phyloP scores from a whole-genome alignment of 2,113 vertebrate genomes.

The Callionymus lyra region DNA sequence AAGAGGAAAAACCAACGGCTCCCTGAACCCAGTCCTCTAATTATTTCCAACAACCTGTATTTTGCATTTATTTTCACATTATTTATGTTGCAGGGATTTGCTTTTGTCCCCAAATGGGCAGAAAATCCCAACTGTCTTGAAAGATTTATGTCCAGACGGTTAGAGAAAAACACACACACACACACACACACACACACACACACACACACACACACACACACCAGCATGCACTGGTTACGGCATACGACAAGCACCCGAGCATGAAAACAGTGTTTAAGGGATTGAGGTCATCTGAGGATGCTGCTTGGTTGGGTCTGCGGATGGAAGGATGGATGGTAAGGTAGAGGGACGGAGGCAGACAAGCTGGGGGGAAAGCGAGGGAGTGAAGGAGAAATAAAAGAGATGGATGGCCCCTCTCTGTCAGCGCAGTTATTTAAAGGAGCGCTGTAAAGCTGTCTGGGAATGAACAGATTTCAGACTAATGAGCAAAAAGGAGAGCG shows the following conservation, averaged over 20 bases:
- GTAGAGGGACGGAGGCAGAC: conserved; percentile 5
- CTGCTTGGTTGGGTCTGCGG: conserved; percentile 4
- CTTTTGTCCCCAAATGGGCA: too few relatives aligned
- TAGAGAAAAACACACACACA: background rate
- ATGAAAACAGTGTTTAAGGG: background rate
- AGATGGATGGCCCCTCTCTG: conserved; percentile 60
- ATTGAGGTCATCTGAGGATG: conserved; percentile 6
- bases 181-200: background rate
- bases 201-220: background rate
- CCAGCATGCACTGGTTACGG: too few relatives aligned
- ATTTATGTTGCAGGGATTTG: too few relatives aligned
- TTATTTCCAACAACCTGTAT: too few relatives aligned
- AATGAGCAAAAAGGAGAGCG: conserved; percentile 54
- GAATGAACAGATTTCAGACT: conserved; percentile 65
- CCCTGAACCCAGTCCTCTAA: too few relatives aligned
- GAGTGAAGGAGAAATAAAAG: conserved; percentile 54
- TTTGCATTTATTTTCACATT: too few relatives aligned
- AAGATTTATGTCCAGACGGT: too few relatives aligned
- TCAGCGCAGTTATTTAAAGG: conserved; percentile 62
- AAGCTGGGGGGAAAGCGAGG: conserved; percentile 15
- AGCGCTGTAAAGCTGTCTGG: conserved; percentile 59
- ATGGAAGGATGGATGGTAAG: background rate
- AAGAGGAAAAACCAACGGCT: too few relatives aligned
- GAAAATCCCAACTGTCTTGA: too few relatives aligned
- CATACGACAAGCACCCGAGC: background rate